Evolutionary conservation across 2,797 vertebrate species (phyloP), one percentile per base, ranked within the genome.

Genomic region (Enteromius argenteus): DNA sequence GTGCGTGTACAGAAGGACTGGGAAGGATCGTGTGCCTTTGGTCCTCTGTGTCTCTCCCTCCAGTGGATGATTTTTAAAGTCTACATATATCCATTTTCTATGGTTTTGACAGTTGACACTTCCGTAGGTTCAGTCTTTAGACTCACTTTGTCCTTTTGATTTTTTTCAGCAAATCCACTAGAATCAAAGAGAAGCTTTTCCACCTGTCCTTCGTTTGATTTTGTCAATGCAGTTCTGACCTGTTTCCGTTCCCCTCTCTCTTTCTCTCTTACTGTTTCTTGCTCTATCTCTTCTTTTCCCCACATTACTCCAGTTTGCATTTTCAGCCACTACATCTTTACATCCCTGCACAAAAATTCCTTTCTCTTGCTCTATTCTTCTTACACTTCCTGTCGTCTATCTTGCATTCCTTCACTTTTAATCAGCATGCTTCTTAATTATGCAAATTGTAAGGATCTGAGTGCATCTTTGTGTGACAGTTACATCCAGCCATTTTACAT

Each of bases 1-100:
- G 90, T 93, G 95, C 90, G 77, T 91, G 91, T 93, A 92, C 94
- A 95, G 94, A 94, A 93, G 93, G 93, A 93, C 89, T 85, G 90
- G 92, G 91, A 92, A 94, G 91, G 90, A 86, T 66, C 82, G 89
- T 93, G 92, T 91, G 91, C 92, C 89, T 95, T 94, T 90, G 88
- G 89, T 93, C 85, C 92, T 94, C 93, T 87, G 91, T 21, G 71
- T 92, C 94, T 93, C 92, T 93, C 89, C 87, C 91, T 94, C 93
- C 94, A 94, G 93, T 90, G 93, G 94, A 94, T 94, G 93, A 90
- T 60, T 79, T 56, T 60, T 85, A 42, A 82, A 58, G 81, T 83
- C 78, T 81, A 87, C 72, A 66, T 15, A 84, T 86, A 86, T 87
- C 82, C 62, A 23, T 42, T 56, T 75, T 49, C 5, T 58, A 37